Evolutionary conservation across 2,888 invertebrate genomes (phyloP), one percentile per base, ranked within the genome.

Genomic region (Stramonita haemastoma): DNA sequence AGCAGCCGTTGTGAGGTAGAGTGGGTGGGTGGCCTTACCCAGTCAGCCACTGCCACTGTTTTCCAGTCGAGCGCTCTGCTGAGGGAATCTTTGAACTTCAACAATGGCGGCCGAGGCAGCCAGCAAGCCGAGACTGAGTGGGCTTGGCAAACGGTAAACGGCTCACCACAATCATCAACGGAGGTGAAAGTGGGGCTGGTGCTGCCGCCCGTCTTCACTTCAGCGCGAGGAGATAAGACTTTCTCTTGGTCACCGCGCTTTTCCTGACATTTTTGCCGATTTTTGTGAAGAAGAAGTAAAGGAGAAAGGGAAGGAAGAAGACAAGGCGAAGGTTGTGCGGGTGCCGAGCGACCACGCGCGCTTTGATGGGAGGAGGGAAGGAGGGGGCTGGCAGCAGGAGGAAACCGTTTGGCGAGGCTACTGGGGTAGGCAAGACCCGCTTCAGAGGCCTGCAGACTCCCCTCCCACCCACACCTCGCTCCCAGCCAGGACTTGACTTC

Each of bases 391-490:
- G 86, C 32, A 32, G 86, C 32, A 60, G 34, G 34, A n/a, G n/a
- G 77, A 56, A 26, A 56, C 29, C 2, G 56, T 29, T 29, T 17
- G 56, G 29, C 26, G 46, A 79, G 36, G 56, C n/a, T 32, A 46
- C 19, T 77, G 57, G 15, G 32, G 32, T 26, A 13, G 11, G 36
- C 32, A 11, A 13, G 56, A 56, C 15, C n/a, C n/a, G 46, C 46
- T 13, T 84, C 60, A 88, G 88, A 84, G 88, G 84, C 60, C 84
- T 84, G 88, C 66, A n/a, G 66, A 66, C 66, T 88, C 57, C 84
- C 88, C 88, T 88, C 88, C 87, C 87, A 79, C 87, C 87, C 79
- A 81, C 81, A 87, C 87, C 79, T 70, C 56, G 84, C 84, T 26
- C 81, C 87, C 34, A 46, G 56, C 79, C 84, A 57, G 46, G 36